These are phyloP conservation scores for Drosophila malerkotliana DNA, from an alignment of 1,140 invertebrate genomes.

Conservation along the genomic window DNA sequence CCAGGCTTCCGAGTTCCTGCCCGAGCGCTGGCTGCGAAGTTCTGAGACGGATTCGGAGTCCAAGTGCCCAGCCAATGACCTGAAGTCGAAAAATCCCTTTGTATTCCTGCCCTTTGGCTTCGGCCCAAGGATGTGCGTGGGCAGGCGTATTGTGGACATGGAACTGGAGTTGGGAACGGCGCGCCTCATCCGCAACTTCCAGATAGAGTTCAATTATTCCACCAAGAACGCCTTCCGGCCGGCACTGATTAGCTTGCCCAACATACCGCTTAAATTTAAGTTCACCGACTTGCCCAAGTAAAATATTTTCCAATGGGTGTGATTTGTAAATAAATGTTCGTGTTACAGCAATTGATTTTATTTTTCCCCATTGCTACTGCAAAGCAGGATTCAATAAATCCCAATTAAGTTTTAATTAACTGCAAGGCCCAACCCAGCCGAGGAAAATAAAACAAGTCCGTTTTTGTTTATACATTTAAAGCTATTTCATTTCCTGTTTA, in stretches of 20 bases:
- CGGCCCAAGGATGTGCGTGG: conserved; percentile 86
- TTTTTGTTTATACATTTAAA: conserved; percentile 70
- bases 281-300: conserved; percentile 61
- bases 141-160: conserved; percentile 89
- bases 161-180: conserved; percentile 88
- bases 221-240: conserved; percentile 64
- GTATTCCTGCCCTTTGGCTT: conserved; percentile 88
- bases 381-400: neutral
- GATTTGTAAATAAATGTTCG: neutral
- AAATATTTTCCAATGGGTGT: neutral
- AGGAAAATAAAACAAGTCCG: conserved; percentile 1
- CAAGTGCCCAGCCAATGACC: conserved; percentile 54
- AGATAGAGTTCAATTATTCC: conserved; percentile 85
- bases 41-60: conserved; percentile 2
- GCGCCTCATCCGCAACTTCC: conserved; percentile 86
- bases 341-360: neutral
- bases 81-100: conserved; percentile 85
- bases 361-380: neutral
- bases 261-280: conserved; percentile 77
- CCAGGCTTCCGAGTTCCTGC: conserved; percentile 85
- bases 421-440: neutral
- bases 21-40: conserved; percentile 86
- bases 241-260: conserved; percentile 59
- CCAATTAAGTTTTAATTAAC: neutral
- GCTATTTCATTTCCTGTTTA: conserved; percentile 71